Evolutionary conservation across 2,888 invertebrate species (phyloP).

Genomic region (Lymantria dispar): DNA sequence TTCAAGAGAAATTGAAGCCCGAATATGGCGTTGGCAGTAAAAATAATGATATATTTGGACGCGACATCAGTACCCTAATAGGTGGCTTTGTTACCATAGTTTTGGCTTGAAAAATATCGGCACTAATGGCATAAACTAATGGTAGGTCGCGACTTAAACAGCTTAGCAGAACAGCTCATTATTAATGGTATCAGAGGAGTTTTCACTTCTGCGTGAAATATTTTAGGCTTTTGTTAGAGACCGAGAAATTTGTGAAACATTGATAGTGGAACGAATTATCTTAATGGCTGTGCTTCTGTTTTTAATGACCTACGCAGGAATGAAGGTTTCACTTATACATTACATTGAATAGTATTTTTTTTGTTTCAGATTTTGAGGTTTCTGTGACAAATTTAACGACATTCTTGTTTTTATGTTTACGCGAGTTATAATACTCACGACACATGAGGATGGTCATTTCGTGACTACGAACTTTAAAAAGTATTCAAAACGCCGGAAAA

Average conservation of each 20-base stretch:
- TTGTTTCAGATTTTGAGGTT: too few relatives aligned
- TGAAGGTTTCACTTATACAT: neutral
- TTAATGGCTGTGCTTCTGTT: conserved; percentile 8
- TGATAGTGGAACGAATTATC: conserved; percentile 9
- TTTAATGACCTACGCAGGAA: neutral
- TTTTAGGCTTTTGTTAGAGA: neutral
- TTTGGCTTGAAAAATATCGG: conserved; percentile 27
- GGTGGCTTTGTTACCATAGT: conserved; percentile 24
- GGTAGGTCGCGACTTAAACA: conserved; percentile 8
- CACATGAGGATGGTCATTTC: too few relatives aligned
- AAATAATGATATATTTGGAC: conserved; percentile 35
- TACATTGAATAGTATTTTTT: too few relatives aligned
- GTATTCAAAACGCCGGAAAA: too few relatives aligned
- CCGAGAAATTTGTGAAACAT: neutral
- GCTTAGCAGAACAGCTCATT: conserved; percentile 9
- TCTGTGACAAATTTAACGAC: too few relatives aligned
- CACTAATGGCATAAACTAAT: conserved; percentile 18
- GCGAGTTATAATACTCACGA: too few relatives aligned
- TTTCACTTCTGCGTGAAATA: conserved; percentile 8
- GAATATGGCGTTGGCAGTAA: conserved; percentile 32
- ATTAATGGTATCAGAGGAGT: conserved; percentile 18
- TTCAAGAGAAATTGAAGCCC: conserved; percentile 32
- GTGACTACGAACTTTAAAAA: too few relatives aligned
- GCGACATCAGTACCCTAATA: conserved; percentile 27
- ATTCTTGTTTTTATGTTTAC: too few relatives aligned